Evolutionary conservation across 2,113 vertebrate genomes (phyloP).

Genomic region (Ammodytes dubius): DNA sequence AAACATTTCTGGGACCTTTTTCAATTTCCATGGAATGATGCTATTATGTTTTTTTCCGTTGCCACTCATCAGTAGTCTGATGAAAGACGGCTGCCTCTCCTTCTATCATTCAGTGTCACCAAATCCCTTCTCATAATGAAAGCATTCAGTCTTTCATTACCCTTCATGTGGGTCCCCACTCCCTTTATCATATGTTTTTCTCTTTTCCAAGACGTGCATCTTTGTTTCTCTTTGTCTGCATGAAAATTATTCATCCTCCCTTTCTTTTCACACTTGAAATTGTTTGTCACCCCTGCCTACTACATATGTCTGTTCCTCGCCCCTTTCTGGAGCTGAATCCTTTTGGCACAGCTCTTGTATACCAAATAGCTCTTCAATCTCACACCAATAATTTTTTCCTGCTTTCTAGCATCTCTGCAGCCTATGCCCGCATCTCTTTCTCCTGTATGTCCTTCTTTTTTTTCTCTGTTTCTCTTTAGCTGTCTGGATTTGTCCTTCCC

Average conservation of each 20-base stretch:
- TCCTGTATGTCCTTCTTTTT: conserved; percentile 19
- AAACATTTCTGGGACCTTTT: conserved; percentile 36
- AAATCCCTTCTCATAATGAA: conserved; percentile 68
- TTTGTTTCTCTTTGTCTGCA: conserved; percentile 9
- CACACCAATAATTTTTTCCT: background rate
- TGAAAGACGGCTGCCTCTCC: conserved; percentile 55
- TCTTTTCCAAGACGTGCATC: conserved; percentile 28
- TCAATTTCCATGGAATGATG: conserved; percentile 66
- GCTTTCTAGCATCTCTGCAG: background rate
- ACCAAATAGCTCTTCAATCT: background rate
- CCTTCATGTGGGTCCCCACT: conserved; percentile 17
- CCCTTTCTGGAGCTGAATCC: background rate
- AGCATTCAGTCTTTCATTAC: conserved; percentile 59
- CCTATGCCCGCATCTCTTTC: background rate
- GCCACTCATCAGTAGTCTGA: conserved; percentile 55
- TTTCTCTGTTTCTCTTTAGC: conserved; percentile 48
- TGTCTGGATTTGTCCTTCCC: conserved; percentile 60
- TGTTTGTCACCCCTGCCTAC: no score
- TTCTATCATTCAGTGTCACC: conserved; percentile 64
- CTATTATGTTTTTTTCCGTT: conserved; percentile 46
- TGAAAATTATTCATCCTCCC: conserved; percentile 13
- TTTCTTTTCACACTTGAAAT: background rate
- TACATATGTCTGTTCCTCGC: background rate
- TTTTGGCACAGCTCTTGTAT: background rate
- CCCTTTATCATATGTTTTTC: conserved; percentile 31